Evolutionary conservation across 35 echinoderm and acorn worm species (phyloP).

Genomic region (Heliocidaris erythrogramma): DNA sequence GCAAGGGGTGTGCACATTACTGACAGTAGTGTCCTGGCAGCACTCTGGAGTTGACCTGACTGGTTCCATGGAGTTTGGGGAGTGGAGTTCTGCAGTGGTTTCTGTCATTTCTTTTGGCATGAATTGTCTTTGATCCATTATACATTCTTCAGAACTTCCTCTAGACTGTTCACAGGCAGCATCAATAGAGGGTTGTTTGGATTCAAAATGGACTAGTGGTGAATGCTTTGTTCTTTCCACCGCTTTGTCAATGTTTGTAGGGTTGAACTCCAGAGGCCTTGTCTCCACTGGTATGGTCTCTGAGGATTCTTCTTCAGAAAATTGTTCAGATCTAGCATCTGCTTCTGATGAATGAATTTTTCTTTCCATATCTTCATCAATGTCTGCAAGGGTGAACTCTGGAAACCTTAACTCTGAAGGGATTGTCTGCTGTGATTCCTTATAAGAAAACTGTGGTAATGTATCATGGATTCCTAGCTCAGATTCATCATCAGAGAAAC

Average conservation of each 20-base stretch:
- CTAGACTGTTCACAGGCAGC: background rate
- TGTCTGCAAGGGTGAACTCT: background rate
- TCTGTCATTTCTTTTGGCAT: background rate
- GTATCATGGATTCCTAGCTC: background rate
- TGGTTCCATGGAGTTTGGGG: background rate
- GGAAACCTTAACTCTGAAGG: background rate
- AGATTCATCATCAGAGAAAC: constrained; percentile 6
- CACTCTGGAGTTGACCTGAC: background rate
- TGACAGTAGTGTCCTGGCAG: background rate
- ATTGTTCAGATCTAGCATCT: background rate
- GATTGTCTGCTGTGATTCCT: background rate
- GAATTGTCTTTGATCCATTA: background rate
- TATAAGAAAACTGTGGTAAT: background rate
- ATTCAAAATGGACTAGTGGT: no score
- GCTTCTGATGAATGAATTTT: background rate
- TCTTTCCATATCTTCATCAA: background rate
- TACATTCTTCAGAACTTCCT: background rate
- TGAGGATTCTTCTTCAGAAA: background rate
- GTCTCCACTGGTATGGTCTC: no score
- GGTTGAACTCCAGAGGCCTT: no score
- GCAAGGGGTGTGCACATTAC: background rate
- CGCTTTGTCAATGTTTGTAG: no score
- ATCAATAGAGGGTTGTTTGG: background rate
- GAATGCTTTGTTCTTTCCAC: no score
- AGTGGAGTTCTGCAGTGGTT: background rate